phyloP scores from a whole-genome alignment of 2,797 vertebrate species.

The Acrossocheilus fasciatus region DNA sequence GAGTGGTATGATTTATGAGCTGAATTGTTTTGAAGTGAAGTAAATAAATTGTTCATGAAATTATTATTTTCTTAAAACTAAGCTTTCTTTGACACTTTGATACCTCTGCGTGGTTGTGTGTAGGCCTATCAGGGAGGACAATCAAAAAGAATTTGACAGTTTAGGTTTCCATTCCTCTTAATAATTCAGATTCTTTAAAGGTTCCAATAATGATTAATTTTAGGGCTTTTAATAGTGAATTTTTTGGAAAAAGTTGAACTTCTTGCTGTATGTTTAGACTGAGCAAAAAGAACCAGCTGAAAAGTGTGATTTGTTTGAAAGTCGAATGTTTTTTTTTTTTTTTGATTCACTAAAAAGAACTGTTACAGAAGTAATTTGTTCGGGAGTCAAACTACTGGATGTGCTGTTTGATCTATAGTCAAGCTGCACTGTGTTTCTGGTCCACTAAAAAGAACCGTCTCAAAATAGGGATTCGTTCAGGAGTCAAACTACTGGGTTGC shows the following conservation, averaged over 20 bases:
- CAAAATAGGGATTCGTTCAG: background rate
- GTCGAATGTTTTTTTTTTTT: background rate
- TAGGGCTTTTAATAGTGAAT: background rate
- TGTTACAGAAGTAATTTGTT: too few species aligned
- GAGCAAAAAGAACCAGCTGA: background rate
- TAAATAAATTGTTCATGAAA: background rate
- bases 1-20: slow-evolving; percentile 2
- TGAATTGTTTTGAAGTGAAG: background rate
- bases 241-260: background rate
- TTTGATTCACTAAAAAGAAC: background rate
- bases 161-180: background rate
- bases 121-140: too few species aligned
- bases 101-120: background rate
- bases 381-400: background rate
- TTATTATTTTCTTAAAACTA: background rate
- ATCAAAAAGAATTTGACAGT: too few species aligned
- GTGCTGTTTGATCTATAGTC: background rate
- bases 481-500: background rate
- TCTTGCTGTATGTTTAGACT: too few species aligned
- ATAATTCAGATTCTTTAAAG: background rate
- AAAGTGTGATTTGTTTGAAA: background rate
- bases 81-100: slow-evolving; percentile 5
- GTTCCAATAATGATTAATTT: background rate
- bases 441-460: background rate
- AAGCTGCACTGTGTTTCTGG: background rate